These are phyloP conservation scores for Siderastrea radians DNA, from an alignment of 92 coral and sea anemone species.

Conservation along the genomic window DNA sequence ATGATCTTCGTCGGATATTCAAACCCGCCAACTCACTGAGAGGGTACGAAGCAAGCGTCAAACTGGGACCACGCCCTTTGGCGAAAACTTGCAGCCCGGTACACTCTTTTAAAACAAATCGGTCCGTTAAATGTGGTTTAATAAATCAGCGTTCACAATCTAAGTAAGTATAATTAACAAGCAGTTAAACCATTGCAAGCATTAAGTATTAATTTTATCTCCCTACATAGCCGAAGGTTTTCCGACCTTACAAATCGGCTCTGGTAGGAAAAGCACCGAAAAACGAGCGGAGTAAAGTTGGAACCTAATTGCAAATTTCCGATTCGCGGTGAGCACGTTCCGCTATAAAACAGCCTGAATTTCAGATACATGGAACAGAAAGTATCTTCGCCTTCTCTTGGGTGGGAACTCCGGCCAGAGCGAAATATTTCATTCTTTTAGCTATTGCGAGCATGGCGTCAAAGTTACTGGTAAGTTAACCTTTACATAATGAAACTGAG, in stretches of 20 bases:
- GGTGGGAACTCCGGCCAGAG: not conserved
- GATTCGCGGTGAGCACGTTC: not conserved
- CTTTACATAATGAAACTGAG: not conserved
- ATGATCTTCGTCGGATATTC: not conserved
- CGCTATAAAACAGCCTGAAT: not conserved
- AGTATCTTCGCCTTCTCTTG: not conserved
- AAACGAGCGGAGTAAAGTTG: not conserved
- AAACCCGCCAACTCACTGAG: conserved; percentile 4
- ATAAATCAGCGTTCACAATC: not conserved
- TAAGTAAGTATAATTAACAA: conserved; percentile 1
- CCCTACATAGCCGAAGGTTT: not conserved
- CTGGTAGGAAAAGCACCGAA: conserved; percentile 1
- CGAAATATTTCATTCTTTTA: not conserved
- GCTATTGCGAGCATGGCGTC: not conserved
- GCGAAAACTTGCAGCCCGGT: not conserved
- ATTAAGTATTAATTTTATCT: conserved; percentile 3
- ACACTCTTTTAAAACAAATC: not conserved
- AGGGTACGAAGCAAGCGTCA: not conserved
- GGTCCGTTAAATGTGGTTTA: conserved; percentile 24
- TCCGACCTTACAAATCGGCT: not conserved
- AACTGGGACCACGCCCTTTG: not conserved
- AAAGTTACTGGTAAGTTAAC: conserved; percentile 8
- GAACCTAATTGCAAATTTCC: conserved; percentile 21
- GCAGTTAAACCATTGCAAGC: not conserved
- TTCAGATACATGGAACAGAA: not conserved